Conservation (phyloP, 2,113 vertebrate species). For the Rhineura floridana region DNA sequence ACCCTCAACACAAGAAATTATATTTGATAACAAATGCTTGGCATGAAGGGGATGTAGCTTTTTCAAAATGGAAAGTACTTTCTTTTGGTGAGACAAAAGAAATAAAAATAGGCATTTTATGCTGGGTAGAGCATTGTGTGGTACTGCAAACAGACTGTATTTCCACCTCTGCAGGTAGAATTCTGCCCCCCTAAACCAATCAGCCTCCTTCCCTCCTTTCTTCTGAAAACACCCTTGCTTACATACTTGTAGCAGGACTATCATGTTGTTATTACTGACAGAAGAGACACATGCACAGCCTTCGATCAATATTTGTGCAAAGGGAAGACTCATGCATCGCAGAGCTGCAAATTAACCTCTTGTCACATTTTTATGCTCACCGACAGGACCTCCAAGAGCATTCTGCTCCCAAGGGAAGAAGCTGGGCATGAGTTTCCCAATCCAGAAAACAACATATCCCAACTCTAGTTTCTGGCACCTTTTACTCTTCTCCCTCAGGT, state of each 20-base stretch:
- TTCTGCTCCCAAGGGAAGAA: slow-evolving; percentile 18
- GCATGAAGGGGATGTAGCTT: slow-evolving; percentile 6
- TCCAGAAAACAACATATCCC: slow-evolving; percentile 28
- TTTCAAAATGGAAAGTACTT: slow-evolving; percentile 6
- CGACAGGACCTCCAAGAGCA: slow-evolving; percentile 29
- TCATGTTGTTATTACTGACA: slow-evolving; percentile 41
- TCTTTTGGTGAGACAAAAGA: slow-evolving; percentile 12
- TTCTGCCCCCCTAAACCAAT: background rate
- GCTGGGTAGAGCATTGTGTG: background rate
- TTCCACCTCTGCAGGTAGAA: background rate
- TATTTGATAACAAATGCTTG: slow-evolving; percentile 9
- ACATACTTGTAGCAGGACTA: slow-evolving; percentile 50
- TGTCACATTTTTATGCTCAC: slow-evolving; percentile 20
- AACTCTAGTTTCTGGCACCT: background rate
- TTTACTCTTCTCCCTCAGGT: slow-evolving; percentile 57
- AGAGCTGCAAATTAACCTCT: slow-evolving; percentile 73
- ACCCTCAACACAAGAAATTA: slow-evolving; percentile 16
- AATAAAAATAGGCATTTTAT: slow-evolving; percentile 37
- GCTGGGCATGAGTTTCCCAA: slow-evolving; percentile 30
- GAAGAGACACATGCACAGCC: slow-evolving; percentile 54
- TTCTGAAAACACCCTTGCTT: slow-evolving; percentile 42
- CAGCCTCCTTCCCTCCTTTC: background rate
- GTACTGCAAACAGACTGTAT: background rate
- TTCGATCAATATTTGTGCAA: slow-evolving; percentile 75
- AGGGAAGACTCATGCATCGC: slow-evolving; percentile 61